Base-by-base conservation (phyloP, 2,113 vertebrate species). In the Anoura caudifer region DNA sequence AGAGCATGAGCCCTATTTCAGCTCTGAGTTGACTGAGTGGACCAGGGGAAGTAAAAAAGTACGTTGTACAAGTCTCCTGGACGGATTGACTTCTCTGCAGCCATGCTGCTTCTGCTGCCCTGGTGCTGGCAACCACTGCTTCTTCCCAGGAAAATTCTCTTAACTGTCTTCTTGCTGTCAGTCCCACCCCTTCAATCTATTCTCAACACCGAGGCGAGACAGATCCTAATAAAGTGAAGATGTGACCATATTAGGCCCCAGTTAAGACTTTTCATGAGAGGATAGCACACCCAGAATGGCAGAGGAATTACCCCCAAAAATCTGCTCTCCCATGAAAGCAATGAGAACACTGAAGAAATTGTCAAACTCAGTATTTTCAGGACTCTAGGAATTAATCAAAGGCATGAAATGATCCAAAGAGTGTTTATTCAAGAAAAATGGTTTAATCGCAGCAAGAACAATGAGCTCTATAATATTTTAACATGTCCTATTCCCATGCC, bases 391-490 rank as follows among this genome's bases (percentile, higher is more conserved):
- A 88, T 63, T 87, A 91, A 75, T 63, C 77, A 81, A 65, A 96
- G 72, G 3, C 36, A 73, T 45, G 5, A 50, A 73, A n/a, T 22
- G 43, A 92, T 45, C 26, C 9, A 65, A 65, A 90, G 73, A 59
- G 9, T 92, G 47, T 82, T 90, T 72, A 81, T 81, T 92, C 72
- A 77, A 95, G 76, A 85, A 92, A 81, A 96, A 80, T 22, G 15
- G 19, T 73, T 33, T 85, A 20, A 33, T 61, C 28, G 77, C 54
- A 77, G 52, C 17, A 94, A 92, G 19, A 63, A 65, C 1, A 36
- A 31, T 59, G 75, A 54, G 47, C 26, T 38, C 26, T 9, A 22
- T 47, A 38, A n/a, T 19, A 52, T 38, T 94, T 94, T 50, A 87
- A 20, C 50, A 52, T 56, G 5, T 81, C 38, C 14, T 31, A 2